Conservation (phyloP, 2,113 vertebrate species). For the Phaethornis superciliosus region DNA sequence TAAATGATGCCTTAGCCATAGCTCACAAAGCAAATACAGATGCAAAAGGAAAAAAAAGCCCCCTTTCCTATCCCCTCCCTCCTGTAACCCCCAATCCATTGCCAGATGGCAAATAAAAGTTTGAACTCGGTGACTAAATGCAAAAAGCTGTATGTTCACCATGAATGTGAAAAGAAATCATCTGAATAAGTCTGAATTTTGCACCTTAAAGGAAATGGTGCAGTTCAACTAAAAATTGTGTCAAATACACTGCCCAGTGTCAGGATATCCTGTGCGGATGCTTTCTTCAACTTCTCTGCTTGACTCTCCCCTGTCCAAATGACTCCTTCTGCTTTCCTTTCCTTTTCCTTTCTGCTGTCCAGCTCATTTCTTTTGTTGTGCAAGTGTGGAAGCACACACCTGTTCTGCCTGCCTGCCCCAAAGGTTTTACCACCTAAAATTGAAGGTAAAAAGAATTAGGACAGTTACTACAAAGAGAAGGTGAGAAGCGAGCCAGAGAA, state of each 20-base stretch:
- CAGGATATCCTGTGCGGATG: neutral
- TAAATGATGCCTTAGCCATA: slow-evolving; percentile 75
- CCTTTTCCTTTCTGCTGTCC: neutral
- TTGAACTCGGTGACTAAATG: slow-evolving; percentile 24
- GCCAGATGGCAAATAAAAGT: slow-evolving; percentile 79
- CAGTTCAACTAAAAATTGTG: neutral
- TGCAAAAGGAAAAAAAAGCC: neutral
- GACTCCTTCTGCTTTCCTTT: neutral
- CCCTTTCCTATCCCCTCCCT: slow-evolving; percentile 7
- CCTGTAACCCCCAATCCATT: slow-evolving; percentile 26
- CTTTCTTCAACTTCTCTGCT: neutral
- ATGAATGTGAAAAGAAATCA: slow-evolving; percentile 17
- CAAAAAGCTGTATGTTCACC: slow-evolving; percentile 46
- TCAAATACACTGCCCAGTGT: neutral
- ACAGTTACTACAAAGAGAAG: neutral
- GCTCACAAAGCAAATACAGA: slow-evolving; percentile 82
- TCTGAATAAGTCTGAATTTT: slow-evolving; percentile 4
- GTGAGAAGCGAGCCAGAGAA: neutral
- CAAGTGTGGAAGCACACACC: neutral
- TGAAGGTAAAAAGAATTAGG: neutral
- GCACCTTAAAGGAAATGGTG: slow-evolving; percentile 8
- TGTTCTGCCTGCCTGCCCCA: neutral
- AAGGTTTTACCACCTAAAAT: neutral
- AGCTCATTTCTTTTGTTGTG: neutral
- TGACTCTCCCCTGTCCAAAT: neutral